Conservation (phyloP, 2,113 vertebrate species). For the Anguilla rostrata region DNA sequence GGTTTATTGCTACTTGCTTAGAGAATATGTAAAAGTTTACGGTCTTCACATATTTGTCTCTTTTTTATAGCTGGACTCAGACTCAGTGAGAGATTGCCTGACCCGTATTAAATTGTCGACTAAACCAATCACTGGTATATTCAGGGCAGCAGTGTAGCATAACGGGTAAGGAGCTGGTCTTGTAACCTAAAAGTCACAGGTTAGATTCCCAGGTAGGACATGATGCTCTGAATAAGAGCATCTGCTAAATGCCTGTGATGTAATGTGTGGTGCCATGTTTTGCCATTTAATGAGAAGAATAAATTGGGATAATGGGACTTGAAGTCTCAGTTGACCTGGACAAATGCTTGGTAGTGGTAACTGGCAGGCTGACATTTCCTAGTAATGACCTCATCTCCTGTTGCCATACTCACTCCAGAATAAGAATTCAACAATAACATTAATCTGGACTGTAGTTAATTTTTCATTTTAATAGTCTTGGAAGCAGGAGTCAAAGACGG, state of each 20-base stretch:
- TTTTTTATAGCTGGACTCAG: not conserved
- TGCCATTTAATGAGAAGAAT: too few relatives aligned
- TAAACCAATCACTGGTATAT: too few relatives aligned
- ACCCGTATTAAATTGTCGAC: too few relatives aligned
- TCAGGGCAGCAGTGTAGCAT: too few relatives aligned
- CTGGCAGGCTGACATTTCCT: not conserved
- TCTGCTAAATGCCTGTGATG: too few relatives aligned
- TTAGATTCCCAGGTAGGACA: too few relatives aligned
- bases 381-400: not conserved
- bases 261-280: too few relatives aligned
- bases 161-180: too few relatives aligned
- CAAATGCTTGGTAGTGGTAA: not conserved
- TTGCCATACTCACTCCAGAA: not conserved
- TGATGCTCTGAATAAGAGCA: too few relatives aligned
- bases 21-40: not conserved
- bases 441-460: not conserved
- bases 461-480: not conserved
- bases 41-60: not conserved
- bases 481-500: not conserved
- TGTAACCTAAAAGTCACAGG: too few relatives aligned
- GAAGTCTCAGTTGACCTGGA: not conserved
- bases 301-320: not conserved
- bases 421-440: not conserved
- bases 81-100: not conserved
- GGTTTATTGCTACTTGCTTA: conserved; percentile 51